Conservation (phyloP, 2,797 vertebrate species). For the Lepidocolaptes lacrymiger region DNA sequence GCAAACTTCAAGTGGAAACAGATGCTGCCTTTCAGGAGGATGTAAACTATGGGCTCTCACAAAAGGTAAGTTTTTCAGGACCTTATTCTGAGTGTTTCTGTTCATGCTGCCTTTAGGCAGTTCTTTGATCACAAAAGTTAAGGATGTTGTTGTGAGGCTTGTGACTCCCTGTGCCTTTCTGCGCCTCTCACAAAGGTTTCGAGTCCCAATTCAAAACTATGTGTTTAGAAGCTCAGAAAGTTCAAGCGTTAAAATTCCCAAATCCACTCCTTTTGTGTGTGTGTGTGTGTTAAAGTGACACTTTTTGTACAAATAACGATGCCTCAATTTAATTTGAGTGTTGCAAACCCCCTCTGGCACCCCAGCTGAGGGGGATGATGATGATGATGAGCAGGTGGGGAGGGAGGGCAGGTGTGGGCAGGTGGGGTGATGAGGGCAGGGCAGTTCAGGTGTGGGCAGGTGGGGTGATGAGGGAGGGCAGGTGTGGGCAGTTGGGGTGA, state of each 20-base stretch:
- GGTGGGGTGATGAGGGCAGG: neutral
- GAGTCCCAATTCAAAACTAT: neutral
- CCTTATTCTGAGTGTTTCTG: neutral
- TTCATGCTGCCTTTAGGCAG: neutral
- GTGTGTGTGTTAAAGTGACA: too few relatives aligned
- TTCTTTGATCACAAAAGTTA: neutral
- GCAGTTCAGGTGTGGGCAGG: too few relatives aligned
- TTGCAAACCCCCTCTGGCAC: rapidly evolving
- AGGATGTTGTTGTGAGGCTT: neutral
- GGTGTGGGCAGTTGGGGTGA: neutral
- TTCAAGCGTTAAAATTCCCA: neutral
- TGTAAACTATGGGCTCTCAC: neutral
- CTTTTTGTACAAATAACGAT: neutral
- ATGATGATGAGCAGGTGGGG: neutral
- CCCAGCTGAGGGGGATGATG: neutral
- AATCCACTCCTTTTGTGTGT: neutral
- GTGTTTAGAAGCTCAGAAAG: neutral
- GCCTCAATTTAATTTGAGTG: rapidly evolving
- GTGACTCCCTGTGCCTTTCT: neutral
- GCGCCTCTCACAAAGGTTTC: neutral
- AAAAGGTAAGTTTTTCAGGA: neutral
- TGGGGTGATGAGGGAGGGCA: neutral
- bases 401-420: neutral
- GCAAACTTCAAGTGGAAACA: neutral
- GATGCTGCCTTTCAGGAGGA: neutral